Evolutionary conservation across 92 coral and sea anemone species (phyloP), one percentile per base, ranked within the genome.

Genomic region (Phenganax subtilis): DNA sequence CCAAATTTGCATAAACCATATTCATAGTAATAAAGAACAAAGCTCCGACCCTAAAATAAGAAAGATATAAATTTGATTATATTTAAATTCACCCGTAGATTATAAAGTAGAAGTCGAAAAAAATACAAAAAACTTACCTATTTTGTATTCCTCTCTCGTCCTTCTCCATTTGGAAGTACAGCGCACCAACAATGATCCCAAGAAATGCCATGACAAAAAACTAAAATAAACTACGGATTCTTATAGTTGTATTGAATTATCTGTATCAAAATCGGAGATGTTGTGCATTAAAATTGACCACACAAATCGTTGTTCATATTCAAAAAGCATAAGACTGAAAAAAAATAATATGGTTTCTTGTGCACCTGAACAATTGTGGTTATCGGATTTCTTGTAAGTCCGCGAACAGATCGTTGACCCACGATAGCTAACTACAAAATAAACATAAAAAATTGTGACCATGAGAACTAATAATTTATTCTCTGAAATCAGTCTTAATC

Each of bases 11-110:
- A 84, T 91, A 93, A 5, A 93, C 91, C 91, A 91, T 92, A 84
- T 93, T 93, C 97, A 91, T 91, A 16, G 91, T 80, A 17, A 93
- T 81, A 68, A 93, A 93, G 90, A 93, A 93, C 71, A 91, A 91
- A 25, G 92, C 90, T 12, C 97, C 97, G 67, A 91, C 93, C 81
- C 97, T 93, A 6, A 72, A 66, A 61, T 72, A 51, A 75, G 7
- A 85, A n/a, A 52, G 17, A 7, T 75, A 6, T 2, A 37, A 37
- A 37, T 37, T 37, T 37, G 47, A 37, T 37, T 37, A 37, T 2
- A 5, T 37, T 37, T 37, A 5, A 0, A 0, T 5, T 1, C 5
- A 37, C 5, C 47, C 5, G 5, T 37, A 37, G 47, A 75, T 27
- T 3, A 75, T 51, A 75, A 16, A 7, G 47, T 52, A 71, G 47